Conservation (phyloP, 2,888 invertebrate species). For the Heteromyza rotundicornis region DNA sequence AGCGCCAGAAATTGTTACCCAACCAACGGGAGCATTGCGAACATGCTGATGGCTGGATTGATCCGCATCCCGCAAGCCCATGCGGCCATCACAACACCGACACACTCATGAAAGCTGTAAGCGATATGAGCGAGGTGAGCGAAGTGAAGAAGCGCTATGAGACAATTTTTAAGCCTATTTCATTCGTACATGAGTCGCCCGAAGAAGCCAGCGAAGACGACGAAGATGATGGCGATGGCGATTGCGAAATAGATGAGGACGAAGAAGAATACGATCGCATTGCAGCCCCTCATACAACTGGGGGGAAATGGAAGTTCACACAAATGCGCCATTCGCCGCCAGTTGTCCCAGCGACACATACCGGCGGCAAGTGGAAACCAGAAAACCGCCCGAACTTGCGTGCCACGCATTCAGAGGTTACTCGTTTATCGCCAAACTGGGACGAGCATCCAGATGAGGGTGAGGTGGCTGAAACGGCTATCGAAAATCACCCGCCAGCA, state of each 20-base stretch:
- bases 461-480: conserved; percentile 62
- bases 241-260: conserved; percentile 64
- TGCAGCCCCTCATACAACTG: conserved; percentile 36
- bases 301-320: conserved; percentile 41
- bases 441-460: conserved; percentile 62
- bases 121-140: conserved; percentile 69
- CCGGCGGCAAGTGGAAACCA: conserved; percentile 80
- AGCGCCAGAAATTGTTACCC: conserved; percentile 13
- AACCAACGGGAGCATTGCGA: conserved; percentile 35
- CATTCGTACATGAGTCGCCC: conserved; percentile 51
- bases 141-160: conserved; percentile 66
- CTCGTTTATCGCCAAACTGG: conserved; percentile 65
- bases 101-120: conserved; percentile 71
- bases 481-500: conserved; percentile 67
- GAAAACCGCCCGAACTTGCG: conserved; percentile 59
- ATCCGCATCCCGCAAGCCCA: conserved; percentile 42
- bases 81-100: conserved; percentile 52
- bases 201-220: conserved; percentile 50
- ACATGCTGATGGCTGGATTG: conserved; percentile 22
- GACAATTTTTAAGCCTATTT: conserved; percentile 55
- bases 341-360: conserved; percentile 66
- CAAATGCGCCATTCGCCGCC: conserved; percentile 46
- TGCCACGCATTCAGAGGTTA: conserved; percentile 42
- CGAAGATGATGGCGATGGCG: conserved; percentile 63
- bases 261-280: conserved; percentile 67